Conservation (phyloP, 2,113 vertebrate species). For the Sorex fumeus region DNA sequence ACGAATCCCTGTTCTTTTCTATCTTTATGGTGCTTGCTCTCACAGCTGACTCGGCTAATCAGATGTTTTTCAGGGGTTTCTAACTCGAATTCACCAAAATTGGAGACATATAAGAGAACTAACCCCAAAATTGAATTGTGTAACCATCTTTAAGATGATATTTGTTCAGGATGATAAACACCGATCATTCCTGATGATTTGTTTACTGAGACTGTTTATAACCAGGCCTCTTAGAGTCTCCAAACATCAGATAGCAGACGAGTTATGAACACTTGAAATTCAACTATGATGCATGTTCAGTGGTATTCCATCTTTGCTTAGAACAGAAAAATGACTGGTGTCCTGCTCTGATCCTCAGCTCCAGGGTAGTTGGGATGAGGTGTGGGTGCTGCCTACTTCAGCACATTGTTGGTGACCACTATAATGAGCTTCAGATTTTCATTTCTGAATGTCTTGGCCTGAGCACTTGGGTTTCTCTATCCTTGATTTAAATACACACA, state of each 20-base stretch:
- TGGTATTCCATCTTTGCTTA: slow-evolving; percentile 9
- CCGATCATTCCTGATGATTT: slow-evolving; percentile 31
- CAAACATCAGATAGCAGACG: slow-evolving; percentile 60
- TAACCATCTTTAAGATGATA: not conserved
- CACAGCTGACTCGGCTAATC: slow-evolving; percentile 75
- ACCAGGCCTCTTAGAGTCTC: slow-evolving; percentile 63
- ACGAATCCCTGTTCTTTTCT: slow-evolving; percentile 70
- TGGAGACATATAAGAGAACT: not conserved
- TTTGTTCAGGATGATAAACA: slow-evolving; percentile 51
- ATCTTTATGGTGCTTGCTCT: slow-evolving; percentile 83
- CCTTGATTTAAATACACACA: slow-evolving; percentile 44
- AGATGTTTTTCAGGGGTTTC: slow-evolving; percentile 82
- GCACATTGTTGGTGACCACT: slow-evolving; percentile 8
- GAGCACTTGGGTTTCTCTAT: not conserved
- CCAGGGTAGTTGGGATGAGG: not conserved
- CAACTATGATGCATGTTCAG: slow-evolving; percentile 76
- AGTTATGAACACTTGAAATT: slow-evolving; percentile 88
- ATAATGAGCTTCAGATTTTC: slow-evolving; percentile 57
- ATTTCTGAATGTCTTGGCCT: slow-evolving; percentile 66
- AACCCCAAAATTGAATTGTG: not conserved
- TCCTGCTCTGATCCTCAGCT: not conserved
- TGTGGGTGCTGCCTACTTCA: not conserved
- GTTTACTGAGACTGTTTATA: slow-evolving; percentile 41
- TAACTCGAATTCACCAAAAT: slow-evolving; percentile 78
- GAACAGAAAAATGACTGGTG: slow-evolving; percentile 31